Conservation (phyloP, 2,113 vertebrate genomes). For the Mormyrus iriodes region DNA sequence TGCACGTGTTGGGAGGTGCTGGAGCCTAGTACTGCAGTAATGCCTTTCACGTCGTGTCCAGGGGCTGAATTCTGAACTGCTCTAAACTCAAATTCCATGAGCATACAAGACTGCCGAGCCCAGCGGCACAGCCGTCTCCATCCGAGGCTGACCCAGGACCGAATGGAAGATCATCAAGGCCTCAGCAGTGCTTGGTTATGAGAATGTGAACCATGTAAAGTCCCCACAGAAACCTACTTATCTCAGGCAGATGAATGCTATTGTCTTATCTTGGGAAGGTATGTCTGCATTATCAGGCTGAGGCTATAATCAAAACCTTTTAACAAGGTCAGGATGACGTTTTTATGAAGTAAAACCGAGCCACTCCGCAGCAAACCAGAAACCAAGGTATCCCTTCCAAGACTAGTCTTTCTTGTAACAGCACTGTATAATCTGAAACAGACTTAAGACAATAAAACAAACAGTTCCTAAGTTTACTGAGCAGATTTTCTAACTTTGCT, state of each 20-base stretch:
- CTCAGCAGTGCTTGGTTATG: not conserved
- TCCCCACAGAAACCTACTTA: not conserved
- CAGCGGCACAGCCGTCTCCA: not conserved
- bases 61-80: not conserved
- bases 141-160: not conserved
- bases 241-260: not conserved
- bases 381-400: not conserved
- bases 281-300: not conserved
- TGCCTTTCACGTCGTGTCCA: not conserved
- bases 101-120: not conserved
- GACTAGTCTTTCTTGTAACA: not conserved
- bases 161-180: not conserved
- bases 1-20: conserved; percentile 8
- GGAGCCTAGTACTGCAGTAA: not conserved
- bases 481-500: not conserved
- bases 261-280: not conserved
- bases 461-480: not conserved
- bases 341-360: not conserved
- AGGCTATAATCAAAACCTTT: not conserved
- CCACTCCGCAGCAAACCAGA: not conserved
- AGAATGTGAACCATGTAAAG: not conserved
- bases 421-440: not conserved
- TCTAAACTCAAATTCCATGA: not conserved
- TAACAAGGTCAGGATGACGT: conserved; percentile 6
- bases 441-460: not conserved